A percentile compares a stretch with the other conserved stretches of the same genome.
These are phyloP conservation scores for Morelia viridis DNA, from an alignment of 2,797 vertebrate species.

Conservation along the genomic window DNA sequence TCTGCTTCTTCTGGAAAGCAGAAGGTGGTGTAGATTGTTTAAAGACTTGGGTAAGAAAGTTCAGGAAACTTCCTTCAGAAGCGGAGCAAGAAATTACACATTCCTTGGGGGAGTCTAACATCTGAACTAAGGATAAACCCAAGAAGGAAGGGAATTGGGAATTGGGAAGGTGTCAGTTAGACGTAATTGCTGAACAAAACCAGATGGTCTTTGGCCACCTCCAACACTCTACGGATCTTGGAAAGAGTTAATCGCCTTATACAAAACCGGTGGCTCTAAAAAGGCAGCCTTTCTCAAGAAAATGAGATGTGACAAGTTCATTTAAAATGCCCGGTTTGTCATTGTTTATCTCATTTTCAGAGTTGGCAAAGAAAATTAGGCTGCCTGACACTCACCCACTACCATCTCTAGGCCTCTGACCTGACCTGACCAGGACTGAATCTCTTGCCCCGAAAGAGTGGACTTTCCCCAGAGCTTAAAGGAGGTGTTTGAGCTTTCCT, in stretches of 20 bases:
- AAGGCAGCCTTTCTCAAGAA: conserved; percentile 74
- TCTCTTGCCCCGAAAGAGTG: conserved; percentile 4
- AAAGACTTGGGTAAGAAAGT: not conserved
- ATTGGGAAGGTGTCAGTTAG: too few relatives aligned
- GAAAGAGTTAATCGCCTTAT: conserved; percentile 72
- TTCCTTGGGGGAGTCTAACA: not conserved
- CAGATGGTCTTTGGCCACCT: not conserved
- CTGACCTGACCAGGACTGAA: conserved; percentile 67
- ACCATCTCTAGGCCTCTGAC: conserved; percentile 66
- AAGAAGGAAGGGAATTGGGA: not conserved
- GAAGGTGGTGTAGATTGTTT: not conserved
- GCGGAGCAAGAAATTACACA: not conserved
- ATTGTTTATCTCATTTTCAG: conserved; percentile 86
- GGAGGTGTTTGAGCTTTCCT: not conserved
- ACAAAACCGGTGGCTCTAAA: conserved; percentile 58
- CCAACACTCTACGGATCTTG: conserved; percentile 23
- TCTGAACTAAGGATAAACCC: not conserved
- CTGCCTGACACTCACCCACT: conserved; percentile 74
- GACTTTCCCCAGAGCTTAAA: conserved; percentile 41
- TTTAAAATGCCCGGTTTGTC: conserved; percentile 81
- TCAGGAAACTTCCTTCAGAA: not conserved
- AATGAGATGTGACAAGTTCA: conserved; percentile 89
- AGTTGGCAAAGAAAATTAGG: conserved; percentile 82
- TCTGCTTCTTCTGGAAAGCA: not conserved
- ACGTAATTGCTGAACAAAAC: not conserved